Evolutionary conservation across 1,140 invertebrate genomes (phyloP), one percentile per base, ranked within the genome.

Genomic region (Caenorhabditis latens): DNA sequence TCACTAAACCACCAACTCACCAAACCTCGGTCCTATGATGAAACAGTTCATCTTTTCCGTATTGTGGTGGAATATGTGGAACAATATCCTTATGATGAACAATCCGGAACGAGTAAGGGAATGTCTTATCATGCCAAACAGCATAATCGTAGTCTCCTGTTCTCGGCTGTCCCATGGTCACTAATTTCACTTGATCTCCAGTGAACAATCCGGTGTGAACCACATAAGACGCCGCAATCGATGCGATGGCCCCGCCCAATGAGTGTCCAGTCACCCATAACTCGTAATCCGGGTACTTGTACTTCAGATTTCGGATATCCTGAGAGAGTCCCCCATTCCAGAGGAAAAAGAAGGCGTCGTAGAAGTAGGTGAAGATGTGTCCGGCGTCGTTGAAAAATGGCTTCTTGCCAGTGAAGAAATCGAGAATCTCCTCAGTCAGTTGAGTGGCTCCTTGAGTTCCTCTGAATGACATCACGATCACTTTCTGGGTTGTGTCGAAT

Each of bases 121-220:
- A 90, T 46, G 67, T 85, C n/a, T 40, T 53, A 57, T 85, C 84
- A 57, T 85, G 84, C 84, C 84, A 85, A 32, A 65, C 48, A 16
- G 89, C 89, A 67, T 90, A 90, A n/a, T 85, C 63, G 13, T 65
- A 75, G 43, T 90, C 84, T 42, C 89, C 89, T 16, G 90, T 86
- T 79, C 89, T 32, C 21, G 89, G 89, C 50, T 89, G 75, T 65
- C 89, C 89, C 82, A 90, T 87, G 2, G 89, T 90, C 19, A 87
- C 58, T 32, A 90, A 55, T 42, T 61, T 61, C 24, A 90, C 79
- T 16, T 87, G 16, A 40, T 85, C 53, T 7, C 40, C 21, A 40
- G 84, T 32, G 16, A 57, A 75, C 8, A 89, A n/a, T n/a, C 84
- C 87, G 2, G 57, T 40, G n/a, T 88, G 75, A 8, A 90, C 83